A percentile compares a stretch with the other conserved stretches of the same genome.
These are phyloP conservation scores for Naja naja DNA, from an alignment of 2,113 vertebrate genomes.

Conservation along the genomic window DNA sequence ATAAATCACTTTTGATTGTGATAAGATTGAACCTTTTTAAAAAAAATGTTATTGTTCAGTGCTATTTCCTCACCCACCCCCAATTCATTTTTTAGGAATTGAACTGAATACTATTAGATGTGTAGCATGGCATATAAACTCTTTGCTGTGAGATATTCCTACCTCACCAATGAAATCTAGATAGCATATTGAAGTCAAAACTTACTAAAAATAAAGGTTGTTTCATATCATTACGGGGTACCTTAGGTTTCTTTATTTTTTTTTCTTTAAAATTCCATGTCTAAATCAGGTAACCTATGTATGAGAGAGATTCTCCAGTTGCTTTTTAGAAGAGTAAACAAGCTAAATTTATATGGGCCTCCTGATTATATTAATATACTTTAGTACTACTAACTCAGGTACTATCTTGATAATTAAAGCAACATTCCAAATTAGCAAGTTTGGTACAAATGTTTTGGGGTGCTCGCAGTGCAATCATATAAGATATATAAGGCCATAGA, in stretches of 20 bases:
- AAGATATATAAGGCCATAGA: not conserved
- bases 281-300: not conserved
- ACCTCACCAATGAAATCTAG: not conserved
- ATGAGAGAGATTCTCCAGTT: not conserved
- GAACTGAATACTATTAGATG: slow-evolving; percentile 23
- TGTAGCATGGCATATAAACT: not conserved
- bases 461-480: not conserved
- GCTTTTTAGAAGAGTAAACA: not conserved
- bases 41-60: slow-evolving; percentile 24
- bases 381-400: not conserved
- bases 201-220: not conserved
- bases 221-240: not conserved
- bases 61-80: not conserved
- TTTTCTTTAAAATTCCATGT: not conserved
- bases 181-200: not conserved
- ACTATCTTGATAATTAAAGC: not conserved
- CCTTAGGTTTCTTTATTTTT: not conserved
- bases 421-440: not conserved
- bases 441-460: not conserved
- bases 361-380: not conserved
- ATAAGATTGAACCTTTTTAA: slow-evolving; percentile 34
- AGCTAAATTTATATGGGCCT: not conserved
- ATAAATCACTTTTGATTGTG: slow-evolving; percentile 20
- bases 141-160: not conserved
- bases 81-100: slow-evolving; percentile 27